Conservation (phyloP, 2,888 invertebrate genomes). For the Ichneumon xanthorius region DNA sequence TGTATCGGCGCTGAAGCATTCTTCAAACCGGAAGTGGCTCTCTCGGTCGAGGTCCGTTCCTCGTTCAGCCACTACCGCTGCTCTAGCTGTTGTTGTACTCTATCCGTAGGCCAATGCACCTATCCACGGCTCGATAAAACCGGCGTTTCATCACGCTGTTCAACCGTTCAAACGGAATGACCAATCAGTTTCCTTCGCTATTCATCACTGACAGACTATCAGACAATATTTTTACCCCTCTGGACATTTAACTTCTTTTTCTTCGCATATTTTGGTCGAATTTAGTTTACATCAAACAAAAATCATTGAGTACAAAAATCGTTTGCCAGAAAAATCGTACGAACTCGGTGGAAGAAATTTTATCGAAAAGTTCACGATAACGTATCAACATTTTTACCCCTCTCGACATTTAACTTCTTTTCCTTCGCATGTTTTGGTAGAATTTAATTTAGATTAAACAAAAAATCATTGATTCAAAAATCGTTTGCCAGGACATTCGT, state of each 20-base stretch:
- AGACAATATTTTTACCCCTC: not conserved
- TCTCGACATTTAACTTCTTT: not conserved
- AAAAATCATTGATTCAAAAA: not conserved
- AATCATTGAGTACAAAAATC: not conserved
- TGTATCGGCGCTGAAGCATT: slow-evolving; percentile 64
- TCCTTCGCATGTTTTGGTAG: not conserved
- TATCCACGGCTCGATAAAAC: slow-evolving; percentile 45
- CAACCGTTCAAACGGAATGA: slow-evolving; percentile 20
- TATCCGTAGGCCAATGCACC: slow-evolving; percentile 29
- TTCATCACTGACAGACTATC: slow-evolving; percentile 16
- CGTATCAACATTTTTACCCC: not conserved
- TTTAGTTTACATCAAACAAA: not conserved
- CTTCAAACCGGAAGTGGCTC: slow-evolving; percentile 63
- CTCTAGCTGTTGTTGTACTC: slow-evolving; percentile 20
- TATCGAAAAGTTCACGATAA: too few relatives aligned
- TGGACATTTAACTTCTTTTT: not conserved
- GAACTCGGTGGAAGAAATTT: too few relatives aligned
- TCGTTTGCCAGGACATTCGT: too few relatives aligned
- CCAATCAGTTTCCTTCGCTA: slow-evolving; percentile 44
- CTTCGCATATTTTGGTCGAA: not conserved
- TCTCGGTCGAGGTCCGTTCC: slow-evolving; percentile 45
- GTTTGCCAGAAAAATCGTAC: too few relatives aligned
- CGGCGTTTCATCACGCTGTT: slow-evolving; percentile 25
- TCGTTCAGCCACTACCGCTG: slow-evolving; percentile 14
- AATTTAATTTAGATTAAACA: not conserved